phyloP scores from a whole-genome alignment of 23 tunicate genomes.

The Trididemnum nubilum region DNA sequence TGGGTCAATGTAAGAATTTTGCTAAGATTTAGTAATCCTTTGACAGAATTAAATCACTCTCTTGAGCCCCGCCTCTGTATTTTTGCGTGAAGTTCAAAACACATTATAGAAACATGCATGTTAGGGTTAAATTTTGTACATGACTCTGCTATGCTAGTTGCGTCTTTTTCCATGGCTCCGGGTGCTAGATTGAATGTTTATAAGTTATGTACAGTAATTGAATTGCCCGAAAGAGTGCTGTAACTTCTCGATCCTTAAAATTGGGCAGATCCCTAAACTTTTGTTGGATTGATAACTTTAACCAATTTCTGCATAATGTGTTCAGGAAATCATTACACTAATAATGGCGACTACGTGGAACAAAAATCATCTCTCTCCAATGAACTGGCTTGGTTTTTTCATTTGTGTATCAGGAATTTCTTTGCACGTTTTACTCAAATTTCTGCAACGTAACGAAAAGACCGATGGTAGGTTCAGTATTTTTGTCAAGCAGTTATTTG shows the following conservation, averaged over 20 bases:
- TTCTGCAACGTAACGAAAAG: slow-evolving; percentile 2
- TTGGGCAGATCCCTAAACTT: not conserved
- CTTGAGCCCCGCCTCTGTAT: too few species aligned
- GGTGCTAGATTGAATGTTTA: too few species aligned
- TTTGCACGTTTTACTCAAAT: slow-evolving; percentile 59
- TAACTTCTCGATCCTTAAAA: too few species aligned
- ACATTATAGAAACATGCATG: too few species aligned
- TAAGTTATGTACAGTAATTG: not conserved
- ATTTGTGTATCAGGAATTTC: slow-evolving; percentile 68
- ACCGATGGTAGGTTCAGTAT: not conserved
- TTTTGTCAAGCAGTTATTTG: not conserved
- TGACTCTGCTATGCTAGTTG: too few species aligned
- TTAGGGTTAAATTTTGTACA: too few species aligned
- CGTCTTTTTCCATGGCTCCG: too few species aligned
- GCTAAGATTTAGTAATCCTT: too few species aligned
- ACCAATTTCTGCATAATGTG: not conserved
- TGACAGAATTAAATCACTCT: too few species aligned
- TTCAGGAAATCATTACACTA: slow-evolving; percentile 69
- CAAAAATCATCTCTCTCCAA: slow-evolving; percentile 33
- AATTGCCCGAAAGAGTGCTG: not conserved
- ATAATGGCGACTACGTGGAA: slow-evolving; percentile 59
- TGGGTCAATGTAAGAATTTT: too few species aligned
- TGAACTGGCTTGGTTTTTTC: slow-evolving; percentile 81
- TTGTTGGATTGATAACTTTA: not conserved
- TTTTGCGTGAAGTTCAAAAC: too few species aligned